These are phyloP conservation scores for Tarsius wallacei DNA, from an alignment of 2,797 vertebrate species.

Conservation along the genomic window DNA sequence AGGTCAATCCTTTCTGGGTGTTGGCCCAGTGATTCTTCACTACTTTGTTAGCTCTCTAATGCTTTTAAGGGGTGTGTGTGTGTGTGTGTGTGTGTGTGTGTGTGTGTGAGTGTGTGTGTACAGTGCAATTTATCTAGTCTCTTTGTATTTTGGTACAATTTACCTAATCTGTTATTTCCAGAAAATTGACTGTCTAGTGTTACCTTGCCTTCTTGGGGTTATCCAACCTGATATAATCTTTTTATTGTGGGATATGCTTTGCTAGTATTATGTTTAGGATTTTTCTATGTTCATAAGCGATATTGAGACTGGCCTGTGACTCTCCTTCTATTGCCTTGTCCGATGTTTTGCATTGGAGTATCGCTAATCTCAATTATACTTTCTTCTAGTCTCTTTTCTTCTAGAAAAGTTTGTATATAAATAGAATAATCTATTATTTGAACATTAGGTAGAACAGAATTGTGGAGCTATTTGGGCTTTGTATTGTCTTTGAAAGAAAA, in stretches of 20 bases:
- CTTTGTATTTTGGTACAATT: background rate
- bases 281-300: conserved; percentile 14
- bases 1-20: background rate
- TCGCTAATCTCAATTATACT: background rate
- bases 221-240: conserved; percentile 6
- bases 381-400: background rate
- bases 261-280: conserved; percentile 1
- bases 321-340: conserved; percentile 15
- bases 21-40: conserved; percentile 5
- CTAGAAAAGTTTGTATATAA: background rate
- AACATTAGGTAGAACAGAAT: conserved; percentile 23
- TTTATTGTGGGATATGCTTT: background rate
- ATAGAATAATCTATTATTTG: conserved; percentile 41
- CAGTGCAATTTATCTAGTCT: background rate
- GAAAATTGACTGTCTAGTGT: conserved; percentile 47
- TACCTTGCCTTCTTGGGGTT: background rate
- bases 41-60: background rate
- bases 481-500: conserved; percentile 21
- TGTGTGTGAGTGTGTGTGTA: background rate
- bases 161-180: conserved; percentile 8
- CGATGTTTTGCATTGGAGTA: background rate
- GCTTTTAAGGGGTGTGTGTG: background rate
- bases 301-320: background rate
- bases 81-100: background rate
- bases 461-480: background rate